Conservation (phyloP, 2,797 vertebrate genomes). For the Acanthopagrus latus region DNA sequence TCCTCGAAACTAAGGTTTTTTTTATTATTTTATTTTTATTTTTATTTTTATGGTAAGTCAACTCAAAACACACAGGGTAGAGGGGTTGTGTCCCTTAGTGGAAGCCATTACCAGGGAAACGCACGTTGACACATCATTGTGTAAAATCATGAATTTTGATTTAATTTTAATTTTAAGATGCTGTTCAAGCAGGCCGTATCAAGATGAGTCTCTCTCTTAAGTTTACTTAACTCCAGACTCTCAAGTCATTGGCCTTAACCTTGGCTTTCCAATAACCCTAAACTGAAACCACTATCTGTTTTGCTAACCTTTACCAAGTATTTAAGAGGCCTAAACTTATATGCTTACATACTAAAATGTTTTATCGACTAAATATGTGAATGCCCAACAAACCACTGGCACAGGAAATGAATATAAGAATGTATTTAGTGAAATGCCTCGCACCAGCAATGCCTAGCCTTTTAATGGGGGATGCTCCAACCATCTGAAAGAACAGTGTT, state of each 20-base stretch:
- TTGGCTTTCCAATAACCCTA: not conserved
- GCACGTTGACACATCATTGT: not conserved
- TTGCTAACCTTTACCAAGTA: not conserved
- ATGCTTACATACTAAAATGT: no score
- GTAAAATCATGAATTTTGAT: no score
- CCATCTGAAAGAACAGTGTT: no score
- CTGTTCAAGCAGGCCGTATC: not conserved
- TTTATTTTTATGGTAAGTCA: not conserved
- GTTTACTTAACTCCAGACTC: not conserved
- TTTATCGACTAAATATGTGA: no score
- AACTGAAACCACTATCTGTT: not conserved
- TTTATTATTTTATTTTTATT: no score
- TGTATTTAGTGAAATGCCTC: conserved; percentile 3
- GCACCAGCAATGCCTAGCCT: not conserved
- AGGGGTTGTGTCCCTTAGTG: not conserved
- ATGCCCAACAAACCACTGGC: not conserved
- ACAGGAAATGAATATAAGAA: conserved; percentile 1
- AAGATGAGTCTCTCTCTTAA: not conserved
- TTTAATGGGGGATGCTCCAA: not conserved
- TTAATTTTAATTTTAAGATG: not conserved
- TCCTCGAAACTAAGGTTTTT: not conserved
- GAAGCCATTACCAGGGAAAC: not conserved
- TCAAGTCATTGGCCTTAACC: not conserved
- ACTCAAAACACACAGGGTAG: not conserved
- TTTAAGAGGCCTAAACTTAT: not conserved